phyloP scores from a whole-genome alignment of 2,888 invertebrate genomes.

The Andricus curvator region DNA sequence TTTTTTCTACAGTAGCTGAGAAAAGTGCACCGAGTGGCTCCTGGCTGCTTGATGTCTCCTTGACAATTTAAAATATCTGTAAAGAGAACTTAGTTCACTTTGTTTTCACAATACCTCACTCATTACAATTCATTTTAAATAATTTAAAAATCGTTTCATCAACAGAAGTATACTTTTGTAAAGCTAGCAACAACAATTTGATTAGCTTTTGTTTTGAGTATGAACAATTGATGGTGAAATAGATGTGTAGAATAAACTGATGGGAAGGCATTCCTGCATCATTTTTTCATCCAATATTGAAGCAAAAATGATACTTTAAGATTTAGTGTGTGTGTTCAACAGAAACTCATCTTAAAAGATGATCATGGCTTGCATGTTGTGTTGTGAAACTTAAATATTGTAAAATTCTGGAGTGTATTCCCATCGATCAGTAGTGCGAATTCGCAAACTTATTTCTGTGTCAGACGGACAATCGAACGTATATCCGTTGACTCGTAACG shows the following conservation, averaged over 20 bases:
- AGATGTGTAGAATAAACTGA: no score
- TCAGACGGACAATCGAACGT: slow-evolving; percentile 54
- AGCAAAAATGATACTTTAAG: no score
- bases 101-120: not conserved
- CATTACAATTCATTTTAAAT: not conserved
- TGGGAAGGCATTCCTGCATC: no score
- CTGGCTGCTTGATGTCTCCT: not conserved
- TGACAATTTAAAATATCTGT: not conserved
- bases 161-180: not conserved
- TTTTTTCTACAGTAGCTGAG: slow-evolving; percentile 14
- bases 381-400: not conserved
- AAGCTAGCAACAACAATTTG: no score
- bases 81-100: not conserved
- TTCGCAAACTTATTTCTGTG: slow-evolving; percentile 57
- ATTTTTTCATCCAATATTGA: no score
- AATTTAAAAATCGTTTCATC: not conserved
- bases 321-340: no score
- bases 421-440: slow-evolving; percentile 43
- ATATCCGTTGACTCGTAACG: slow-evolving; percentile 56
- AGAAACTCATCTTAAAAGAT: no score
- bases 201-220: no score
- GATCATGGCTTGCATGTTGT: not conserved
- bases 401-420: not conserved
- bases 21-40: not conserved
- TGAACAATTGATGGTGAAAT: no score